phyloP scores from a whole-genome alignment of 2,797 vertebrate species.

The Astyanax mexicanus region DNA sequence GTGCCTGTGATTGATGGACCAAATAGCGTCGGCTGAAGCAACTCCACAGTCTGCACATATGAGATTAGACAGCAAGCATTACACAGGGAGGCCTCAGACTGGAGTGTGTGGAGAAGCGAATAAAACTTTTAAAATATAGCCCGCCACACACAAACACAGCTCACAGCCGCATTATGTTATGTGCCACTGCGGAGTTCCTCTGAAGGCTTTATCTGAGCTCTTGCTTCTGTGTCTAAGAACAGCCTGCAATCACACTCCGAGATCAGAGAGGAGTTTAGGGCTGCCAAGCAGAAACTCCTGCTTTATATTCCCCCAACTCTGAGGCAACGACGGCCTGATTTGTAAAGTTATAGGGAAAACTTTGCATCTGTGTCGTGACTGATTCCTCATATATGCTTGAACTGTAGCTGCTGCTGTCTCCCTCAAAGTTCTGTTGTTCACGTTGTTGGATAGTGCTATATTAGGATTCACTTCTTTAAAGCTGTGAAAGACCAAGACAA shows the following conservation, averaged over 20 bases:
- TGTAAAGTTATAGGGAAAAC: background rate
- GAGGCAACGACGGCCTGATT: background rate
- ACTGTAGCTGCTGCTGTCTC: background rate
- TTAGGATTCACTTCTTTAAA: background rate
- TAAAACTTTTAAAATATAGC: slow-evolving; percentile 9
- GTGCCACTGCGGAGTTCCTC: slow-evolving; percentile 5
- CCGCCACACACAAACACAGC: background rate
- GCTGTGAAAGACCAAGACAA: too few species aligned
- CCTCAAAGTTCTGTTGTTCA: background rate
- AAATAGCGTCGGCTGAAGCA: slow-evolving; percentile 8
- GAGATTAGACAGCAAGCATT: slow-evolving; percentile 24
- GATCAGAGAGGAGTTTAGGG: slow-evolving; percentile 7
- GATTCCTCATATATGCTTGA: background rate
- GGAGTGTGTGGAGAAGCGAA: background rate
- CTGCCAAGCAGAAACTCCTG: slow-evolving; percentile 14
- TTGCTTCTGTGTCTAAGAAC: slow-evolving; percentile 25
- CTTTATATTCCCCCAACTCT: slow-evolving; percentile 2
- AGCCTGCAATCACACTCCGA: background rate
- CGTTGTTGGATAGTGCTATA: background rate
- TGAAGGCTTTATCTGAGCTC: background rate
- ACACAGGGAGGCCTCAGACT: background rate
- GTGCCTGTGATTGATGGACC: slow-evolving; percentile 26
- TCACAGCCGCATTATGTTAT: slow-evolving; percentile 7
- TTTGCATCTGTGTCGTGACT: background rate
- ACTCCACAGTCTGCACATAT: slow-evolving; percentile 4